These are phyloP conservation scores for Micoletzkya japonica DNA, from an alignment of 2,888 invertebrate genomes.

Conservation along the genomic window DNA sequence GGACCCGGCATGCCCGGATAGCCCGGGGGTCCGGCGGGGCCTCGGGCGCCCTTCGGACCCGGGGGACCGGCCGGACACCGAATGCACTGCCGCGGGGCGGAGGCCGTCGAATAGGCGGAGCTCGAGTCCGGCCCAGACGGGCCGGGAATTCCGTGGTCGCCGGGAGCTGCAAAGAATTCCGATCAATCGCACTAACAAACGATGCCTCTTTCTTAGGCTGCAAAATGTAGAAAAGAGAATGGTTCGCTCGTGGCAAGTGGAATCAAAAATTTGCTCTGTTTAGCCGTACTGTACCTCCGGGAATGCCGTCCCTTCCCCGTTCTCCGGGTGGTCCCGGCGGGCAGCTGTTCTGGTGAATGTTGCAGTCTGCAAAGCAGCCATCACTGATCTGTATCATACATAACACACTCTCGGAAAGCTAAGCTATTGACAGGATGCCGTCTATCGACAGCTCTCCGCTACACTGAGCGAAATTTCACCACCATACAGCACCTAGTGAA, in stretches of 20 bases:
- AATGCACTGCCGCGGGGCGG: conserved; percentile 32
- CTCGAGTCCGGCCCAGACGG: conserved; percentile 39
- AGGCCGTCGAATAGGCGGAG: conserved; percentile 17
- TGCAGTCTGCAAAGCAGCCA: conserved; percentile 23
- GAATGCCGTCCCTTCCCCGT: conserved; percentile 41
- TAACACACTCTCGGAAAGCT: background rate
- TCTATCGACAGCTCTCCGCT: too few species aligned
- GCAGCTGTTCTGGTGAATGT: conserved; percentile 33
- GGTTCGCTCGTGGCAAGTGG: too few species aligned
- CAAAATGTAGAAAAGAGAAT: too few species aligned
- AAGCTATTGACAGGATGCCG: too few species aligned
- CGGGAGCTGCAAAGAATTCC: conserved; percentile 19
- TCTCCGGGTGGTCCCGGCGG: conserved; percentile 47
- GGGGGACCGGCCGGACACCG: conserved; percentile 44
- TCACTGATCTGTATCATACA: background rate
- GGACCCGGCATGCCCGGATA: conserved; percentile 41
- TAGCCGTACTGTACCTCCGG: conserved; percentile 34
- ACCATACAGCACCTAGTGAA: too few species aligned
- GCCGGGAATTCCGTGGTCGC: conserved; percentile 35
- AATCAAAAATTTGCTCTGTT: too few species aligned
- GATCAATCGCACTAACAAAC: too few species aligned
- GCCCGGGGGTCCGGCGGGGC: conserved; percentile 36
- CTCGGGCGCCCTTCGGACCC: conserved; percentile 35
- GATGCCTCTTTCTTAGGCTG: too few species aligned
- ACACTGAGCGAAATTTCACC: too few species aligned